phyloP scores from a whole-genome alignment of 2,113 vertebrate genomes.

The Triplophysa rosa region DNA sequence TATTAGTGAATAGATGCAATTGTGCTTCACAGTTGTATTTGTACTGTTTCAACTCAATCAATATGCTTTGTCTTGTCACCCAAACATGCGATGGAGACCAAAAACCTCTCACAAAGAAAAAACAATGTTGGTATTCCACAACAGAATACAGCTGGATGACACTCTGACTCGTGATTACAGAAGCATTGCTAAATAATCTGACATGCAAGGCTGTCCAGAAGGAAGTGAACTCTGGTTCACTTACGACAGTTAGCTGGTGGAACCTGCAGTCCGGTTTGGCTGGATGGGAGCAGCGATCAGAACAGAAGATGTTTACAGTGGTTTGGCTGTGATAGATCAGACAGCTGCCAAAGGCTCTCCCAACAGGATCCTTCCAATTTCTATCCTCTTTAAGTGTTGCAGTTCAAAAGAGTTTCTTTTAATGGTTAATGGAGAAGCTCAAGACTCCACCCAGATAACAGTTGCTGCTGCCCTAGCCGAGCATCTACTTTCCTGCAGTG shows the following conservation, averaged over 20 bases:
- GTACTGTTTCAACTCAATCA: too few relatives aligned
- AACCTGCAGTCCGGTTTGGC: conserved; percentile 66
- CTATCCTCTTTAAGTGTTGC: conserved; percentile 59
- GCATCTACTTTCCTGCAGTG: not conserved
- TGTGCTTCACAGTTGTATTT: too few relatives aligned
- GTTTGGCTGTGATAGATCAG: conserved; percentile 68
- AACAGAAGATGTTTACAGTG: conserved; percentile 68
- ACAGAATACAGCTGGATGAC: conserved; percentile 21
- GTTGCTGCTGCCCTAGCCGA: conserved; percentile 8
- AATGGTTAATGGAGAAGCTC: conserved; percentile 54
- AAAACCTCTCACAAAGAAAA: not conserved
- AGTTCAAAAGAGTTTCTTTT: conserved; percentile 54
- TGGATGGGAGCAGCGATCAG: conserved; percentile 53
- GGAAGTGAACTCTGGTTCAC: conserved; percentile 54
- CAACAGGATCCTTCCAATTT: conserved; percentile 65
- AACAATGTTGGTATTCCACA: not conserved
- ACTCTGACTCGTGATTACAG: conserved; percentile 53
- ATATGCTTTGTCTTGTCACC: too few relatives aligned
- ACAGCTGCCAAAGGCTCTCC: conserved; percentile 62
- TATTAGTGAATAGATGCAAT: too few relatives aligned
- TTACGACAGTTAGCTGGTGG: conserved; percentile 58
- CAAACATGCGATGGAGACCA: not conserved
- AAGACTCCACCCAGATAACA: conserved; percentile 59
- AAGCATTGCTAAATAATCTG: conserved; percentile 56
- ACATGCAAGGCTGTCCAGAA: conserved; percentile 57